A percentile compares a stretch with the other conserved stretches of the same genome.
phyloP scores from a whole-genome alignment of 2,888 invertebrate species.

The Apocheima hispidaria region DNA sequence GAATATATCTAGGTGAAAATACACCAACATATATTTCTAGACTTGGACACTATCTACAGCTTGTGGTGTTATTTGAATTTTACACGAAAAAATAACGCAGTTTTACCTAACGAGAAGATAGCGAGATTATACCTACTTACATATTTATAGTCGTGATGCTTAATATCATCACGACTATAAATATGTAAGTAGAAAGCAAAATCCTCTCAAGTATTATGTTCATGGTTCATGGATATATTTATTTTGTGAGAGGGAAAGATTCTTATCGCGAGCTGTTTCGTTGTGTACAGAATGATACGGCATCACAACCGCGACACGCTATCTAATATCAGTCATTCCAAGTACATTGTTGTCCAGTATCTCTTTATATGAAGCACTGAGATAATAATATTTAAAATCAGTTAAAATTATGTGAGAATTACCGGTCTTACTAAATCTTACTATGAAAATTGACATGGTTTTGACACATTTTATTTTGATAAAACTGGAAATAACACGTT shows the following conservation, averaged over 20 bases:
- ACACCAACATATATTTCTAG: too few relatives aligned
- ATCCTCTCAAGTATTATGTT: constrained; percentile 19
- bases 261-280: constrained; percentile 9
- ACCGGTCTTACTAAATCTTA: too few relatives aligned
- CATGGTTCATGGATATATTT: constrained; percentile 17
- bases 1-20: not conserved
- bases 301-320: constrained; percentile 5
- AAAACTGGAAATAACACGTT: too few relatives aligned
- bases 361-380: constrained; percentile 24
- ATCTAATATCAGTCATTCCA: constrained; percentile 14
- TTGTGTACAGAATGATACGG: constrained; percentile 25
- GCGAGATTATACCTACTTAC: constrained; percentile 9
- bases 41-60: too few relatives aligned
- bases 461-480: too few relatives aligned
- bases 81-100: not conserved
- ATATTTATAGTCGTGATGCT: constrained; percentile 7
- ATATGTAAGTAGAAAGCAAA: constrained; percentile 28
- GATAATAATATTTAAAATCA: constrained; percentile 15
- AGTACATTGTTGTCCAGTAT: constrained; percentile 17
- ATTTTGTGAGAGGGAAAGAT: constrained; percentile 19
- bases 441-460: too few relatives aligned
- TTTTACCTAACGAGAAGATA: constrained; percentile 2
- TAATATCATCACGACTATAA: constrained; percentile 18
- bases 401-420: constrained; percentile 7
- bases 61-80: not conserved